These are phyloP conservation scores for Luperina nickerlii DNA, from an alignment of 2,888 invertebrate genomes.

Conservation along the genomic window DNA sequence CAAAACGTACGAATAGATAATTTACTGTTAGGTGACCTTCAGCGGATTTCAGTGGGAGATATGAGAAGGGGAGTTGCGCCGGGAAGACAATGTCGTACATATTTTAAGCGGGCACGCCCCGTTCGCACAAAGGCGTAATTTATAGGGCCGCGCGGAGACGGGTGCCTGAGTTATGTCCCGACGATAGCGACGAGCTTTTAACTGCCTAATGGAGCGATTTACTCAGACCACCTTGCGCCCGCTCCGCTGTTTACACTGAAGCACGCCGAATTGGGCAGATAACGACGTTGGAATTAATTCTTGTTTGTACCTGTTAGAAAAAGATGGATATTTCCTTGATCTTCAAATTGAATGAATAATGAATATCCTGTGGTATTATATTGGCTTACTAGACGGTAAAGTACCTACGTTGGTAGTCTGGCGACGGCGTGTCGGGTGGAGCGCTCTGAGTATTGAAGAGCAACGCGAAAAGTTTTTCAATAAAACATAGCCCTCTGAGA, in stretches of 20 bases:
- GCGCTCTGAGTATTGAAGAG: slow-evolving; percentile 73
- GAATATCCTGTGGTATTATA: slow-evolving; percentile 29
- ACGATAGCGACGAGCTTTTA: slow-evolving; percentile 90
- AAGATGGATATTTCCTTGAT: slow-evolving; percentile 61
- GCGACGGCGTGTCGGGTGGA: slow-evolving; percentile 66
- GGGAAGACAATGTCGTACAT: slow-evolving; percentile 90
- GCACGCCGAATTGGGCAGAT: slow-evolving; percentile 75
- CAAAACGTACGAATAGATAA: slow-evolving; percentile 81
- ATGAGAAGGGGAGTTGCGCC: slow-evolving; percentile 84
- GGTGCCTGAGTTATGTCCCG: slow-evolving; percentile 88
- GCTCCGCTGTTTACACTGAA: slow-evolving; percentile 82
- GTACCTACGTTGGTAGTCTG: slow-evolving; percentile 49
- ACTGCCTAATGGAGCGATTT: slow-evolving; percentile 90
- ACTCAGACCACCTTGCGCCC: slow-evolving; percentile 87
- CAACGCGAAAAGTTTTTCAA: slow-evolving; percentile 87
- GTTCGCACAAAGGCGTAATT: slow-evolving; percentile 90
- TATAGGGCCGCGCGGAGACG: slow-evolving; percentile 89
- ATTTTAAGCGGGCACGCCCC: slow-evolving; percentile 89
- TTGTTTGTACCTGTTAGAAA: slow-evolving; percentile 67
- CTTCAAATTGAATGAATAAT: slow-evolving; percentile 58
- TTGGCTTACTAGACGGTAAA: slow-evolving; percentile 26
- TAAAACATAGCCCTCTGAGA: slow-evolving; percentile 88
- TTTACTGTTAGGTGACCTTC: slow-evolving; percentile 84
- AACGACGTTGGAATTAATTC: slow-evolving; percentile 72
- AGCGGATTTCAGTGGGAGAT: slow-evolving; percentile 82